Conservation (phyloP, 1,140 invertebrate genomes). For the Hesperophylax magnus region DNA sequence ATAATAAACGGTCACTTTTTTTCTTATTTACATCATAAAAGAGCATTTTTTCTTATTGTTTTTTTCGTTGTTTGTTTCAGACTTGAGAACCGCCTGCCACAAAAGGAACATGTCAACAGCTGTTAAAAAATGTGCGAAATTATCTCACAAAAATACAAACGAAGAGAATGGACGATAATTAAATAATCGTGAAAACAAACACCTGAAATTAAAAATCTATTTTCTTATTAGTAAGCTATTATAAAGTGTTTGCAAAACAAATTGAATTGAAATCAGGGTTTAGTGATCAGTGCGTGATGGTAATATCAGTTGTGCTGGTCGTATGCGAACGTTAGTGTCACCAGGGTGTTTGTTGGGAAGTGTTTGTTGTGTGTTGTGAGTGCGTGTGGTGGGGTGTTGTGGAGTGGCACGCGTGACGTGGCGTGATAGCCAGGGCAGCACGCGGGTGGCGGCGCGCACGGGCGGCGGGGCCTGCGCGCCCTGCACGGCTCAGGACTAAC, state of each 20-base stretch:
- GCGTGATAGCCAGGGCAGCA: background rate
- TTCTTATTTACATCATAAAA: too few species aligned
- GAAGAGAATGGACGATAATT: conserved; percentile 36
- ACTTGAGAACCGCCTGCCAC: background rate
- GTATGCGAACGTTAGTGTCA: too few species aligned
- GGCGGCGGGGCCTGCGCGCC: conserved; percentile 41
- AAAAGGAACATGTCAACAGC: background rate
- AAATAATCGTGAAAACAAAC: background rate
- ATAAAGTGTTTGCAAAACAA: background rate
- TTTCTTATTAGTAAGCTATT: too few species aligned
- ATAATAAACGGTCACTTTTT: too few species aligned
- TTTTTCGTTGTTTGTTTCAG: conserved; percentile 6
- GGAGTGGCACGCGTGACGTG: background rate
- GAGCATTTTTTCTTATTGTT: too few species aligned
- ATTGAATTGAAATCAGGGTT: background rate
- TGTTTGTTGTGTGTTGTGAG: background rate
- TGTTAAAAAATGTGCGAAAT: conserved; percentile 1
- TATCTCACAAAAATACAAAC: conserved; percentile 24
- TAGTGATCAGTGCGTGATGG: background rate
- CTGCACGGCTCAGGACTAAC: conserved; percentile 29
- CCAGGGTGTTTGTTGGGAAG: background rate
- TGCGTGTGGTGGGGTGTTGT: background rate
- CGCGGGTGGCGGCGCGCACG: conserved; percentile 24
- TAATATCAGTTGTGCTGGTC: too few species aligned
- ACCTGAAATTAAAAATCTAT: too few species aligned